Percentiles rank a stretch among this genome's conserved stretches.
These are phyloP conservation scores for Silvanus unidentatus DNA, from an alignment of 2,888 invertebrate genomes.

Conservation along the genomic window DNA sequence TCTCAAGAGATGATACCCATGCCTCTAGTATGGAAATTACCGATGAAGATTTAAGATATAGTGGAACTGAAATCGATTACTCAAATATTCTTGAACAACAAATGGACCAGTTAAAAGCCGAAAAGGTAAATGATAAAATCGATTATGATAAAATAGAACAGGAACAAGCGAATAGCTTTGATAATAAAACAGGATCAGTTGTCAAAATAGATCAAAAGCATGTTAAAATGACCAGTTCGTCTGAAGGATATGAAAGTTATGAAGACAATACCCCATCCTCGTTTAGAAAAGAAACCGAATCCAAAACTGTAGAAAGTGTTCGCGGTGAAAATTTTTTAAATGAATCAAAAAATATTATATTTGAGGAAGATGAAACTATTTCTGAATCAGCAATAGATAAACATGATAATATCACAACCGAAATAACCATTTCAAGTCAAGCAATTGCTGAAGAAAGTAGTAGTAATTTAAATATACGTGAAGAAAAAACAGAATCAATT, in stretches of 20 bases:
- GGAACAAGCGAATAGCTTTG: slow-evolving; percentile 25
- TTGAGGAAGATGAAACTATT: slow-evolving; percentile 36
- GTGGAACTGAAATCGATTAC: slow-evolving; percentile 61
- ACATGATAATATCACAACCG: not conserved
- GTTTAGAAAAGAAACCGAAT: slow-evolving; percentile 30
- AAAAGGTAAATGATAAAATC: slow-evolving; percentile 47
- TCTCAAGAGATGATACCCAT: slow-evolving; percentile 47
- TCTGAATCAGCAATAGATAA: slow-evolving; percentile 23
- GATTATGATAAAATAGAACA: slow-evolving; percentile 27
- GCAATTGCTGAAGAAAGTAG: no score
- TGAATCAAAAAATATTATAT: slow-evolving; percentile 31
- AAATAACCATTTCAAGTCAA: no score
- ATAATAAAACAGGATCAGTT: slow-evolving; percentile 29
- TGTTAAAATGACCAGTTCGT: slow-evolving; percentile 25
- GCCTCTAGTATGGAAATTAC: slow-evolving; percentile 54
- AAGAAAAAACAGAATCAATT: slow-evolving; percentile 16
- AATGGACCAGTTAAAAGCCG: slow-evolving; percentile 45
- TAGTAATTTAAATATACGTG: not conserved
- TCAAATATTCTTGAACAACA: slow-evolving; percentile 47
- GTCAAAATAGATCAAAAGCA: slow-evolving; percentile 35
- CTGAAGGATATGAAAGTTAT: slow-evolving; percentile 28
- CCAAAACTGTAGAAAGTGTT: slow-evolving; percentile 30
- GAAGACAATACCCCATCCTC: slow-evolving; percentile 31
- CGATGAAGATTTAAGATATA: slow-evolving; percentile 65
- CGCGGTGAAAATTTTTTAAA: slow-evolving; percentile 30